A percentile compares a stretch with the other conserved stretches of the same genome.
Conservation (phyloP, 2,888 invertebrate species). For the Acleris emargana region DNA sequence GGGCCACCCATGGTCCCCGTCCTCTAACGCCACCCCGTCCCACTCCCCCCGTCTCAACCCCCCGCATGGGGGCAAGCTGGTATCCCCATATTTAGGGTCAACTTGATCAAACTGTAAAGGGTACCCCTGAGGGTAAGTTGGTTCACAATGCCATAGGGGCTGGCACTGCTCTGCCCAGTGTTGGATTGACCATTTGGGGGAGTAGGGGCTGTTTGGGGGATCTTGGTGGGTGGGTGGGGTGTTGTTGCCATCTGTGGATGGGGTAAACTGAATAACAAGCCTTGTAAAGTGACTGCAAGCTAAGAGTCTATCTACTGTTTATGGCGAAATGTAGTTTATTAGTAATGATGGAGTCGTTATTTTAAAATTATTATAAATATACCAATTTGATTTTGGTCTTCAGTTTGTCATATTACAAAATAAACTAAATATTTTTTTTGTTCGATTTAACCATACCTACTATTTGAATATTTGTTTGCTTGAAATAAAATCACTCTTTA, state of each 20-base stretch:
- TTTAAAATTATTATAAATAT: too few relatives aligned
- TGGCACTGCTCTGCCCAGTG: constrained; percentile 19
- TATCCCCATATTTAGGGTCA: not conserved
- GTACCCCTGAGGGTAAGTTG: not conserved
- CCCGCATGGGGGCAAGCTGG: constrained; percentile 2
- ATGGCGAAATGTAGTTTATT: too few relatives aligned
- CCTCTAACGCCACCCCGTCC: not conserved
- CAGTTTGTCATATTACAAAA: too few relatives aligned
- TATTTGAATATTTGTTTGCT: too few relatives aligned
- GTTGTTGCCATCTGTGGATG: constrained; percentile 12
- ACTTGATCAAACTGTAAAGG: not conserved
- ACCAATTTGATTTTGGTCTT: too few relatives aligned
- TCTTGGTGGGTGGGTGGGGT: not conserved
- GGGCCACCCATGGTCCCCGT: not conserved
- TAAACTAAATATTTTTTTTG: too few relatives aligned
- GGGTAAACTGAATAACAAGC: not conserved
- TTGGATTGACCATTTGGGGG: constrained; percentile 30
- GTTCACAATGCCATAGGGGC: constrained; percentile 14
- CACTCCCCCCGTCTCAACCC: not conserved
- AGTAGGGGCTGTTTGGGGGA: constrained; percentile 6
- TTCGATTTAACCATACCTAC: too few relatives aligned
- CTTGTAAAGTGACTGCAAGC: too few relatives aligned
- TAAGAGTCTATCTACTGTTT: too few relatives aligned
- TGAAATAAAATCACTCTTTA: too few relatives aligned
- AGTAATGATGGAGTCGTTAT: too few relatives aligned